phyloP scores from a whole-genome alignment of 2,888 invertebrate species.

The Nysson spinosus region DNA sequence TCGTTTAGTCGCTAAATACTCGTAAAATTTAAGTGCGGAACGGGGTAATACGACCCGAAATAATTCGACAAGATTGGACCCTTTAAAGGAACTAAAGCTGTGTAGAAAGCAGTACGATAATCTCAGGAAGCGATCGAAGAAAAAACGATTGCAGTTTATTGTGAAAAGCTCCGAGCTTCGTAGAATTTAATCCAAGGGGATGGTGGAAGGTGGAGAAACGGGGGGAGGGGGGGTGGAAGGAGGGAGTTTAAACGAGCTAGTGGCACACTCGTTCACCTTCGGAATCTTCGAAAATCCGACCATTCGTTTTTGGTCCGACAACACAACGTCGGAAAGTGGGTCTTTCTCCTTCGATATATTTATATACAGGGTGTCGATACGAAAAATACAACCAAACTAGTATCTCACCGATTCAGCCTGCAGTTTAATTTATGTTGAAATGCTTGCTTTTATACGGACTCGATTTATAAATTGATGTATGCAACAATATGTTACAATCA shows the following conservation, averaged over 20 bases:
- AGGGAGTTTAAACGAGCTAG: slow-evolving; percentile 37
- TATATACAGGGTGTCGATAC: background rate
- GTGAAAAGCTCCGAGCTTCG: slow-evolving; percentile 9
- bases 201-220: background rate
- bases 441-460: no score
- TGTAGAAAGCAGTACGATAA: slow-evolving; percentile 10
- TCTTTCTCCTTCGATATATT: slow-evolving; percentile 15
- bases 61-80: background rate
- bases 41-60: background rate
- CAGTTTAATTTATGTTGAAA: no score
- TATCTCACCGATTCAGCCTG: no score
- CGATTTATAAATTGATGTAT: no score
- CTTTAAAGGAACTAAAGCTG: background rate
- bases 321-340: slow-evolving; percentile 39
- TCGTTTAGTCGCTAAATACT: no score
- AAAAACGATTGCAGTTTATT: slow-evolving; percentile 28
- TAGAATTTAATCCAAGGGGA: slow-evolving; percentile 45
- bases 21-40: no score
- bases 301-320: slow-evolving; percentile 51
- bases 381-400: background rate
- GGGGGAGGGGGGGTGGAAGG: background rate
- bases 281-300: slow-evolving; percentile 58
- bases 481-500: no score
- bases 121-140: slow-evolving; percentile 14
- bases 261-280: slow-evolving; percentile 38